Evolutionary conservation across 2,113 vertebrate genomes (phyloP), one percentile per base, ranked within the genome.

Genomic region (Oncorhynchus masou): DNA sequence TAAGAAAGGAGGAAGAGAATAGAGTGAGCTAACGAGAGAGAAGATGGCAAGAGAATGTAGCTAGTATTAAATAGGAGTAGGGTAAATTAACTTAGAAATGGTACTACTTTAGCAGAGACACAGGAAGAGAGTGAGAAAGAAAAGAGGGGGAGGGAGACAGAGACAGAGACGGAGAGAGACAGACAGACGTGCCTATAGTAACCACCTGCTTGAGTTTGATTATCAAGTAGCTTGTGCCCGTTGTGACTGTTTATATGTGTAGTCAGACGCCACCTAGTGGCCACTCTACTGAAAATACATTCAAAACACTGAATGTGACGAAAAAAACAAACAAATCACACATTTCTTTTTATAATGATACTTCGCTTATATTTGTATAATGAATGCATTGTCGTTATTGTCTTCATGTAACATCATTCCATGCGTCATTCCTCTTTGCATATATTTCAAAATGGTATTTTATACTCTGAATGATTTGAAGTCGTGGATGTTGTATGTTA

Each of bases 11-110:
- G 51, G 29, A 48, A 62, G 22, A 39, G 39, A 68, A 34, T 29
- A 48, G 13, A n/a, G 19, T 3, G 62, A 73, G 76, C 12, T 57
- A 22, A 34, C 72, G 88, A 83, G 16, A 70, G 73, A 48, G 54
- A 74, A 48, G 81, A 89, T 64, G 90, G 84, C 9, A 71, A 69
- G 70, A 20, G 88, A 77, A 91, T 69, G 90, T 89, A 86, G 84
- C 15, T 54, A 11, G 8, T 12, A 31, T 90, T 88, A 71, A 49
- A 70, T 79, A 90, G 83, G 69, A 73, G 80, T 79, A 87, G 75
- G 85, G 85, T 81, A 51, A 84, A 75, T 3, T 80, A 85, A 87
- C 85, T 83, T 83, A 82, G 84, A 34, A 13, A 68, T 67, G 62
- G 51, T 34, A 66, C 16, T 70, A 24, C 19, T 25, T 74, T 71